Base-by-base conservation (phyloP, 30 jellyfish, hydroid and myxozoan genomes). In the Clytia hemisphaerica region DNA sequence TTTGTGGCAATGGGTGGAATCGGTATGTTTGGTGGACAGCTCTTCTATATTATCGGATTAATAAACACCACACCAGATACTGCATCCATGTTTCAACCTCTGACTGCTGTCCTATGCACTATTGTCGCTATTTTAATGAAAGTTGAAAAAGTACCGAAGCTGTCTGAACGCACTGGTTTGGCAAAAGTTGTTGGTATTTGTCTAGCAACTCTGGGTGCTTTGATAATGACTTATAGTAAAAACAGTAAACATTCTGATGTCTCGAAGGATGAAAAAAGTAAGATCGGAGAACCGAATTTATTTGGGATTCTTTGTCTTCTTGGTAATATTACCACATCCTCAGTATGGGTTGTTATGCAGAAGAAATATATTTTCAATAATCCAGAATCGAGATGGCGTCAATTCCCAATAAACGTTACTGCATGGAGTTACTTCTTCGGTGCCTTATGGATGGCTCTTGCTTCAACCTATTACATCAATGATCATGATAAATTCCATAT, bases 81-180 rank as follows among this genome's bases (percentile, higher is more conserved):
- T 71, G 83, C 83, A 15, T 71, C 83, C n/a, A 71, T 71, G 79
- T 71, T 71, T 54, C 82, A 71, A 50, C 83, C 83, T 30, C 6
- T 71, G 28, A 66, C 48, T 15, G 67, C 83, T 22, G 83, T 71
- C 26, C 54, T 63, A 37, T 28, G 37, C 5, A 35, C 27, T 26
- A 31, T 71, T 18, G 1, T 54, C 22, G 83, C 83, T 19, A 66
- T 71, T 15, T 25, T 71, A 45, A 16, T 38, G 26, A 50, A 37
- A 31, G 35, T 37, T 14, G 83, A 71, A 32, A 47, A 2, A 38
- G 24, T 57, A 26, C 83, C 83, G 9, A 29, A 1, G 54, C 21
- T 71, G 15, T 53, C 26, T 30, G 37, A 29, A 0, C 4, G 15
- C 28, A 2, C 61, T 3, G 83, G 83, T 26, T 24, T 28, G 1